A percentile compares a stretch with the other conserved stretches of the same genome.
Evolutionary conservation across 2,888 invertebrate species (phyloP).

Genomic region (Noctuana brunneofusca): DNA sequence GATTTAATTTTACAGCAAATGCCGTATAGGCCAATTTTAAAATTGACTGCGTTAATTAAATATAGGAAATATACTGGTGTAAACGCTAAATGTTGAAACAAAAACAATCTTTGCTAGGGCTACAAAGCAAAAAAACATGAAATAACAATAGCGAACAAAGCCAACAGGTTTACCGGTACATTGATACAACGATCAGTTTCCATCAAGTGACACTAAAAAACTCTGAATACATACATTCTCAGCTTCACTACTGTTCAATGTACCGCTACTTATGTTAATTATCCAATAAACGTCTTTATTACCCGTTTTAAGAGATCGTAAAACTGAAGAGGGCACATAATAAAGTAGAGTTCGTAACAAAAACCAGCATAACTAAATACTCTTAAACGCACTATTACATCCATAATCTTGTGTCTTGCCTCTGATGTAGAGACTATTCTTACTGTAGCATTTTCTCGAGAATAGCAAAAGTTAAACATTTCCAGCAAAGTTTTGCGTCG

Average conservation of each 20-base stretch:
- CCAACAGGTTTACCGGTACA: no score
- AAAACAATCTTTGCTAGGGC: no score
- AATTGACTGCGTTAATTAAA: background rate
- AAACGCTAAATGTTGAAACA: no score
- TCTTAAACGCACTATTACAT: slow-evolving; percentile 14
- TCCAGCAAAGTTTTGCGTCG: slow-evolving; percentile 20
- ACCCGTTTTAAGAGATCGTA: slow-evolving; percentile 29
- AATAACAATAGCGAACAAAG: background rate
- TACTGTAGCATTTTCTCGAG: slow-evolving; percentile 2
- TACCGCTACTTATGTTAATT: slow-evolving; percentile 29
- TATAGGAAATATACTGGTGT: background rate
- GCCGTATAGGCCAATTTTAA: background rate
- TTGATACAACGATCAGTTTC: no score
- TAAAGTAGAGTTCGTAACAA: slow-evolving; percentile 29
- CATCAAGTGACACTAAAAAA: no score
- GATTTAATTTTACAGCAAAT: background rate
- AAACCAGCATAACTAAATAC: slow-evolving; percentile 30
- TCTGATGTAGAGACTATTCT: slow-evolving; percentile 8
- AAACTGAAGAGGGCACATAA: slow-evolving; percentile 30
- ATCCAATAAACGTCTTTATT: slow-evolving; percentile 32
- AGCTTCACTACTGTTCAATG: slow-evolving; percentile 7
- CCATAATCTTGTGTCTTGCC: slow-evolving; percentile 14
- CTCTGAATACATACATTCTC: no score
- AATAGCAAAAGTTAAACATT: slow-evolving; percentile 27
- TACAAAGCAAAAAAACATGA: background rate